A percentile compares a stretch with the other conserved stretches of the same genome.
These are phyloP conservation scores for Ceraclea dissimilis DNA, from an alignment of 2,888 invertebrate species.

Conservation along the genomic window DNA sequence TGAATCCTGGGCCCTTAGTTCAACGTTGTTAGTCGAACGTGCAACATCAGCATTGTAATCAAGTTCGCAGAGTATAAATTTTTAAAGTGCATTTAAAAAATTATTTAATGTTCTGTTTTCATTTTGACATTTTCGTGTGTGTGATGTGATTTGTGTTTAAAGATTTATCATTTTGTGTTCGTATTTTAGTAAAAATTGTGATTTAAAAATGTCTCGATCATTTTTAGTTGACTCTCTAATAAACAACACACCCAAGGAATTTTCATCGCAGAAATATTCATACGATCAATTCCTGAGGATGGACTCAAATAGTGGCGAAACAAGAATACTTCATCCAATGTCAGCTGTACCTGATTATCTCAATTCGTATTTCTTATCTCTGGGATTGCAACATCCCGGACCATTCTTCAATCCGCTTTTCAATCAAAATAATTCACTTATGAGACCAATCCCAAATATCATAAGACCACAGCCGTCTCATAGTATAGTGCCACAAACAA, in stretches of 20 bases:
- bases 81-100: background rate
- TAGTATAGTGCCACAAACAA: conserved; percentile 31
- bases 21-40: background rate
- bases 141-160: background rate
- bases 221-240: conserved; percentile 76
- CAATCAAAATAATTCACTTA: conserved; percentile 40
- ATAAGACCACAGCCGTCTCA: conserved; percentile 34
- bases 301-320: conserved; percentile 36
- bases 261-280: conserved; percentile 36
- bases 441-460: conserved; percentile 37
- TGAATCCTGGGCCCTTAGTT: background rate
- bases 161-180: background rate
- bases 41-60: background rate
- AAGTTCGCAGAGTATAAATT: background rate
- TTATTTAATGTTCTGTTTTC: background rate
- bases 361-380: conserved; percentile 54
- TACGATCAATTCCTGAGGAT: conserved; percentile 40
- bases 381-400: conserved; percentile 56
- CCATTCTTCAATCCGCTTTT: conserved; percentile 46
- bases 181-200: background rate
- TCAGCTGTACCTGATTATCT: conserved; percentile 57
- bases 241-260: conserved; percentile 54
- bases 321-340: conserved; percentile 36
- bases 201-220: conserved; percentile 66
- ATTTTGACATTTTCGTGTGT: background rate